Evolutionary conservation across 1,140 invertebrate species (phyloP).

Genomic region (Trichoplusia ni): DNA sequence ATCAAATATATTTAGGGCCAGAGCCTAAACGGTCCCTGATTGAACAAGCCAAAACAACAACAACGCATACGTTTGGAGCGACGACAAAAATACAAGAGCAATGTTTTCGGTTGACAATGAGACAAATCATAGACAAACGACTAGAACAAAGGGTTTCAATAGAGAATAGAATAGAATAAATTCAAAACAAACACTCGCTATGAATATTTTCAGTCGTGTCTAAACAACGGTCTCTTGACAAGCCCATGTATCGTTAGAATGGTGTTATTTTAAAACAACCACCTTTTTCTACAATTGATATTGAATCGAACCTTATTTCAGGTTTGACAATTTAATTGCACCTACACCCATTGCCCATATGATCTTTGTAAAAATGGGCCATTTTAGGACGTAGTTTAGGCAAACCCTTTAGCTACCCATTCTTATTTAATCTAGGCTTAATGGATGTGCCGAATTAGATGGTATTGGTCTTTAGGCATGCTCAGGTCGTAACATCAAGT

Average conservation of each 20-base stretch:
- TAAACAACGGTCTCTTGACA: slow-evolving; percentile 40
- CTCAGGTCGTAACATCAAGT: too few relatives aligned
- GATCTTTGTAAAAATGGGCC: too few relatives aligned
- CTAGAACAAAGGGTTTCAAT: slow-evolving; percentile 70
- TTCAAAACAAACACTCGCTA: slow-evolving; percentile 66
- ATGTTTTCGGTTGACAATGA: slow-evolving; percentile 69
- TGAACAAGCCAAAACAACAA: slow-evolving; percentile 19
- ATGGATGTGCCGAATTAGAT: too few relatives aligned
- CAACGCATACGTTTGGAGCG: slow-evolving; percentile 3
- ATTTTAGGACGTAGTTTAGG: too few relatives aligned
- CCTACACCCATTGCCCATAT: too few relatives aligned
- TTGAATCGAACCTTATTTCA: background rate
- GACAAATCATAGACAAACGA: slow-evolving; percentile 51
- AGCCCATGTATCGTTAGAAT: slow-evolving; percentile 16
- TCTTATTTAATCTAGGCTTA: too few relatives aligned
- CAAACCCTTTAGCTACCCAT: too few relatives aligned
- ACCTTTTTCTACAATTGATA: background rate
- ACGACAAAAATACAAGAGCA: slow-evolving; percentile 43
- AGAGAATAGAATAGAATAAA: slow-evolving; percentile 64
- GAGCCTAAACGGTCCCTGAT: background rate
- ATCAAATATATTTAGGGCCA: background rate
- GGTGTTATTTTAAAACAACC: slow-evolving; percentile 27
- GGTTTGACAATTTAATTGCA: background rate
- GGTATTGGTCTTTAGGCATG: too few relatives aligned
- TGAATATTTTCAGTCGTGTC: slow-evolving; percentile 51